Base-by-base conservation (phyloP, 2,888 invertebrate species). In the Stenotaenia linearis region DNA sequence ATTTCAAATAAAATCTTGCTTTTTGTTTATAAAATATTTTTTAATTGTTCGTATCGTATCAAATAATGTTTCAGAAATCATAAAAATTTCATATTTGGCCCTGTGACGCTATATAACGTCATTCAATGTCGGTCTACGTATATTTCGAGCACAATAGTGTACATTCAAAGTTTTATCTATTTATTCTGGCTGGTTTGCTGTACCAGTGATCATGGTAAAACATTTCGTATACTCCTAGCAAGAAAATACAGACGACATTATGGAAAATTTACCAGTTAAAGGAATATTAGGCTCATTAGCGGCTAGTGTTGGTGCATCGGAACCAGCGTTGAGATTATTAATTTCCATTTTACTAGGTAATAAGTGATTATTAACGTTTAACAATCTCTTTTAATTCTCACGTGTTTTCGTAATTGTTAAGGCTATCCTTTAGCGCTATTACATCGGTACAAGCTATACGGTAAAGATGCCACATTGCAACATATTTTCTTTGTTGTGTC, bases 401-500 rank as follows among this genome's bases (percentile, higher is more conserved):
- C 50, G 25, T 76, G 80, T 77, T 75, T 21, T 80, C 81, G 61
- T 80, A 80, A 40, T 40, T 40, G 18, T 89, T 89, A 87, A 93
- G 93, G 92, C 79, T 93, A 93, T 85, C 93, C 93, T 0, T 85
- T 93, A 80, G 92, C 92, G 7, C 85, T 90, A 23, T 82, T 92
- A 77, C 91, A 93, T 85, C 89, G 92, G 77, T 86, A 88, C 79
- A 86, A 86, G 76, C 82, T 93, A 1, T 89, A 89, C 83, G 89
- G 89, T 18, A 88, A 89, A 83, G 84, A 86, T 56, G 88, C 90
- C 18, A 83, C 85, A 23, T 77, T 89, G 37, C 92, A 95, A 85
- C 93, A 96, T 85, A 78, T 92, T 10, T 96, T 89, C 86, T 94
- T 96, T 85, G 89, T 91, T 7, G 25, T 88, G 0, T 89, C 90